Evolutionary conservation across 2,888 invertebrate genomes (phyloP), one percentile per base, ranked within the genome.

Genomic region (Leptodirus hochenwartii): DNA sequence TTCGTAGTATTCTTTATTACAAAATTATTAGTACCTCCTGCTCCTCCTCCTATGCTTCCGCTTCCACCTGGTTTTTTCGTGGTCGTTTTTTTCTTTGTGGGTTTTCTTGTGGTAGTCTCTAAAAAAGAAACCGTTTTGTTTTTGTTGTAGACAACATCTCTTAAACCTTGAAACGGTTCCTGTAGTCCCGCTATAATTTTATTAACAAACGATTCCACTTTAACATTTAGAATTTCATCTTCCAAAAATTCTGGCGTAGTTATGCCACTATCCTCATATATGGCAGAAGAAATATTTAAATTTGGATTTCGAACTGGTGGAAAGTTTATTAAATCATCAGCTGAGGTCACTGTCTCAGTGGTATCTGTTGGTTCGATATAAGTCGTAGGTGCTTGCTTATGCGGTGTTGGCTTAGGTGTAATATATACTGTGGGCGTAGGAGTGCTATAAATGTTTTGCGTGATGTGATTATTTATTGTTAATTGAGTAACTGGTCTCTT

Each of bases 261-360:
- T 6, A 79, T 68, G 29, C 79, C 76, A 9, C 66, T 53, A 14
- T 70, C 69, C 1, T 55, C 58, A 5, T 62, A 53, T 14, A 62
- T 59, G 0, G 66, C 60, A 1, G 63, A 60, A 0, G 77, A 74
- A 41, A 71, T 69, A 37, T 82, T 82, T 0, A 81, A 55, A 56
- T 81, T 74, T 0, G 84, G 84, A 50, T 84, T 81, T 26, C 84
- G 64, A 1, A 82, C 84, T 0, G 84, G 84, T 10, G 84, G 84
- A 57, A 85, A 85, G 42, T 81, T 81, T 17, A 72, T 71, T 13
- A 71, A 54, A 36, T 81, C 75, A 43, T 78, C 73, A 9, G 48
- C 46, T 5, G 49, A 42, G 0, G 77, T 73, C 37, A 71, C 71
- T 5, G 66, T 58, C 41, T 75, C 73, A 22, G 53, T 47, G 5